phyloP scores from a whole-genome alignment of 2,113 vertebrate species.

The Casuarius casuarius region DNA sequence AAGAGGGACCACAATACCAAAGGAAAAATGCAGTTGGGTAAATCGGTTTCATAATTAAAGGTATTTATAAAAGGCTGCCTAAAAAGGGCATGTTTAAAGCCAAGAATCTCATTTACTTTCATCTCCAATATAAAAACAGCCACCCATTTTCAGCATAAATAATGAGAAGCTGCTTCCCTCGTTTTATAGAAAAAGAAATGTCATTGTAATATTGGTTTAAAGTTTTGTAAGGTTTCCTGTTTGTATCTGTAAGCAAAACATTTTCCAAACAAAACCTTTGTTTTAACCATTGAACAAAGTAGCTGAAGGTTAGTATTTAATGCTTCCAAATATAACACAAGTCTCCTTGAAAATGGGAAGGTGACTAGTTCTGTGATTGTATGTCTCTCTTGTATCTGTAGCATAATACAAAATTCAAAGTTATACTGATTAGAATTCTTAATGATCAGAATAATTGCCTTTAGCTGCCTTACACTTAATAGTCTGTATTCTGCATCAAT shows the following conservation, averaged over 20 bases:
- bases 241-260: neutral
- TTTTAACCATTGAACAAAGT: neutral
- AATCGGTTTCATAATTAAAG: neutral
- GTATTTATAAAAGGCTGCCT: neutral
- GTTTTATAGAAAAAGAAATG: neutral
- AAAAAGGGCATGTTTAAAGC: neutral
- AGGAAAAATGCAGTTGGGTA: neutral
- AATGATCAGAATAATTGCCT: slow-evolving; percentile 63
- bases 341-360: slow-evolving; percentile 60
- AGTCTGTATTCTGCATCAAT: slow-evolving; percentile 3
- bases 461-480: slow-evolving; percentile 24
- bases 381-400: neutral
- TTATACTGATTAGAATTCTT: slow-evolving; percentile 51
- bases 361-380: slow-evolving; percentile 54
- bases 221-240: neutral
- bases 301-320: neutral
- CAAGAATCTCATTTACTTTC: neutral
- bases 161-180: neutral
- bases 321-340: neutral
- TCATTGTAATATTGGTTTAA: neutral
- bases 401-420: slow-evolving; percentile 48
- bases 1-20: neutral
- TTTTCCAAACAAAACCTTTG: neutral
- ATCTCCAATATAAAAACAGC: neutral
- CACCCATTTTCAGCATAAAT: too few relatives aligned